Evolutionary conservation across 1,140 invertebrate genomes (phyloP).

Genomic region (Nylanderia fulva): DNA sequence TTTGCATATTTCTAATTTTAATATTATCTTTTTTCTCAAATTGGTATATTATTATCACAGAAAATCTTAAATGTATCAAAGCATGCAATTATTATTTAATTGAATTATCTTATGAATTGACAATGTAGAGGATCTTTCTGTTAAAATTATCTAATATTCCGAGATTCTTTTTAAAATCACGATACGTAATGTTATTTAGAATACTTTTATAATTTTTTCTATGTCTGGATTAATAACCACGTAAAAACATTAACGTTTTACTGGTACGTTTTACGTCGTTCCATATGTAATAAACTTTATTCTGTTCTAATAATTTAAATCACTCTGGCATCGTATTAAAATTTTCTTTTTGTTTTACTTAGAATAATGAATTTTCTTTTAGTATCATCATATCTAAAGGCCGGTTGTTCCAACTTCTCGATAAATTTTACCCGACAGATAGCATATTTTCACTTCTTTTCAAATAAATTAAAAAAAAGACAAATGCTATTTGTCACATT

Average conservation of each 20-base stretch:
- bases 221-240: not conserved
- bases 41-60: not conserved
- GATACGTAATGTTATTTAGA: not conserved
- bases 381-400: not conserved
- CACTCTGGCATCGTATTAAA: not conserved
- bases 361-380: not conserved
- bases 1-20: slow-evolving; percentile 8
- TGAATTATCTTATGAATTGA: not conserved
- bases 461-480: too few relatives aligned
- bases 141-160: not conserved
- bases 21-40: not conserved
- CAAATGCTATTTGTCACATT: too few relatives aligned
- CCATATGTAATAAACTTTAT: not conserved
- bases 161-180: not conserved
- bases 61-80: not conserved
- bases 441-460: too few relatives aligned
- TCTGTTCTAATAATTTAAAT: not conserved
- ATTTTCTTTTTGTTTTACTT: not conserved
- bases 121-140: not conserved
- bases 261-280: too few relatives aligned
- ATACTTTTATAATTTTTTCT: not conserved
- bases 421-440: too few relatives aligned
- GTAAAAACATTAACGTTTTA: not conserved
- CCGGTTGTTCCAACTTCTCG: too few relatives aligned
- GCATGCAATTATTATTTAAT: too few relatives aligned